These are phyloP conservation scores for Encarsia formosa DNA, from an alignment of 2,888 invertebrate genomes.

Conservation along the genomic window DNA sequence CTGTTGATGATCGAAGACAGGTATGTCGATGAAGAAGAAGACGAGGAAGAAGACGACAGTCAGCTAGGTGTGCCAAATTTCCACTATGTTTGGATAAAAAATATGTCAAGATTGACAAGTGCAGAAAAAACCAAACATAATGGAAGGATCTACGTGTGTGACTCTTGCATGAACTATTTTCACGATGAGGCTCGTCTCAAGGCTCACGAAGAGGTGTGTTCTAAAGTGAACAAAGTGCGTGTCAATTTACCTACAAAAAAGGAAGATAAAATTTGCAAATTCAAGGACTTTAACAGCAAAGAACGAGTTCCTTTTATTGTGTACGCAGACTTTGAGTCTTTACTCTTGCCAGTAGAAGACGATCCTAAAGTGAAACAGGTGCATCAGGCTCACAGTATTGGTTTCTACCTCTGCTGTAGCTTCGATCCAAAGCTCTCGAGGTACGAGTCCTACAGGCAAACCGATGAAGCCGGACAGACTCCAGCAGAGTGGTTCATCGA, in stretches of 20 bases:
- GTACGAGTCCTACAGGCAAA: conserved; percentile 1
- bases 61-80: background rate
- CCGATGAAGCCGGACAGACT: background rate
- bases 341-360: conserved; percentile 7
- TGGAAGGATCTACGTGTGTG: conserved; percentile 8
- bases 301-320: conserved; percentile 14
- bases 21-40: conserved; percentile 24
- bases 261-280: conserved; percentile 12
- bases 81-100: conserved; percentile 8
- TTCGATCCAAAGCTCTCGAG: conserved; percentile 26
- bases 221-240: conserved; percentile 1
- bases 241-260: conserved; percentile 4
- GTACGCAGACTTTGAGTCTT: conserved; percentile 21
- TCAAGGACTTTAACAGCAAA: conserved; percentile 13
- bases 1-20: too few species aligned
- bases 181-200: conserved; percentile 1
- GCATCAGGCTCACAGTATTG: conserved; percentile 30
- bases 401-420: conserved; percentile 31
- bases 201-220: conserved; percentile 13
- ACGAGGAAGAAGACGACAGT: conserved; percentile 13
- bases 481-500: conserved; percentile 13
- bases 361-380: conserved; percentile 4
- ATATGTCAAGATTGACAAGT: conserved; percentile 23
- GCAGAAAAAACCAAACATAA: conserved; percentile 3
- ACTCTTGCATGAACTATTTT: conserved; percentile 29